Conservation (phyloP, 2,888 invertebrate species). For the Euclidia mi region DNA sequence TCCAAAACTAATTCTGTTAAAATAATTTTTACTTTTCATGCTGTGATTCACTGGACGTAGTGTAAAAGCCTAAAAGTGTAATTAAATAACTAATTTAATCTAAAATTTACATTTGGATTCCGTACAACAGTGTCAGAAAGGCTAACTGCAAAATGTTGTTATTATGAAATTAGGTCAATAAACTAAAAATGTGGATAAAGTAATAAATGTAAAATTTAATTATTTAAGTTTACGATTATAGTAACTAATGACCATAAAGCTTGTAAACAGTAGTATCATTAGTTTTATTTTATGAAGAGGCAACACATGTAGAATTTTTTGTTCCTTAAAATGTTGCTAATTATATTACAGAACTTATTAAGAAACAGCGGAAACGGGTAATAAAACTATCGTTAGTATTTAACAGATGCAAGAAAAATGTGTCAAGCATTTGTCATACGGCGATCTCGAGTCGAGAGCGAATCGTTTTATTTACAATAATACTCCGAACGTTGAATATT, state of each 20-base stretch:
- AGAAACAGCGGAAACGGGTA: constrained; percentile 30
- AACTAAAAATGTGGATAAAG: not conserved
- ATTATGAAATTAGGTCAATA: not conserved
- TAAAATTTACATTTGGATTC: no score
- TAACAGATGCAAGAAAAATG: constrained; percentile 27
- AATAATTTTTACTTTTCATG: no score
- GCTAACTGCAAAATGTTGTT: no score
- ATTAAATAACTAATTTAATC: no score
- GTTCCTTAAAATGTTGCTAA: constrained; percentile 29
- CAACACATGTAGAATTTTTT: constrained; percentile 25
- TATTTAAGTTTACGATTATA: not conserved
- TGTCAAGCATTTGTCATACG: constrained; percentile 29
- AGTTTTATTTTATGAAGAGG: constrained; percentile 14
- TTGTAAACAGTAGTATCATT: not conserved
- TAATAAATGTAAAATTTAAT: no score
- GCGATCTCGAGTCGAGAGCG: not conserved
- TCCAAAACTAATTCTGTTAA: no score
- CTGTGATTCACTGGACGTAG: no score
- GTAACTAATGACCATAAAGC: not conserved
- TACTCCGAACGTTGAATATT: not conserved
- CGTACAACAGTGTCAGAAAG: no score
- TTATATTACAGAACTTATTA: constrained; percentile 17
- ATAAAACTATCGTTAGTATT: constrained; percentile 35
- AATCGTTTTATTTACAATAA: constrained; percentile 14
- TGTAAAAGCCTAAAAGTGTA: no score